Conservation (phyloP, 2,888 invertebrate genomes). For the Sicus ferrugineus region DNA sequence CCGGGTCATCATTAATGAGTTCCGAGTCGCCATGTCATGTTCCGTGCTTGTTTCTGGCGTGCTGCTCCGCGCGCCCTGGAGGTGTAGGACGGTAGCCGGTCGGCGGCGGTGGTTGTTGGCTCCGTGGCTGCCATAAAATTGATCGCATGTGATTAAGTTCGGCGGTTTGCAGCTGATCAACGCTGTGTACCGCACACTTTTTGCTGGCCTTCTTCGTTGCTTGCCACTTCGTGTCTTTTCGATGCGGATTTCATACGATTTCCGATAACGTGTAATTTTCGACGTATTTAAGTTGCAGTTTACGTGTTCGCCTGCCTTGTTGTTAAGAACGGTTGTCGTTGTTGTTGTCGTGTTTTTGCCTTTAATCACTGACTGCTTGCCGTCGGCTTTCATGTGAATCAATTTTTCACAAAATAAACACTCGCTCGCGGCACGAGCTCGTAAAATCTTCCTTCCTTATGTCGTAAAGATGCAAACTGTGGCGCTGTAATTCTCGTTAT, state of each 20-base stretch:
- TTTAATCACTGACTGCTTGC: background rate
- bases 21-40: conserved; percentile 30
- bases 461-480: no score
- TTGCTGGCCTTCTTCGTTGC: background rate
- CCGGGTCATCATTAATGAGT: conserved; percentile 38
- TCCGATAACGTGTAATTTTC: conserved; percentile 5
- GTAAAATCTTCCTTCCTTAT: no score
- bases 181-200: conserved; percentile 1
- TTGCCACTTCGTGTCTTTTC: background rate
- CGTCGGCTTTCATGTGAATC: conserved; percentile 24
- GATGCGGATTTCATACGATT: background rate
- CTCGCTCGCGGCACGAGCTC: no score
- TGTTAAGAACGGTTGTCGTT: background rate
- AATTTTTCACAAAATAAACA: conserved; percentile 27
- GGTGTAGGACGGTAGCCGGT: conserved; percentile 27
- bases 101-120: conserved; percentile 6
- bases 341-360: background rate
- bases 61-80: background rate
- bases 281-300: conserved; percentile 1
- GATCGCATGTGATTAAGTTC: conserved; percentile 31
- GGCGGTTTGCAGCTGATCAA: conserved; percentile 19
- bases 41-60: conserved; percentile 15
- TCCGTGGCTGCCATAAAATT: background rate
- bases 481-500: no score
- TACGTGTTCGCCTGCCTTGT: background rate